These are phyloP conservation scores for Drosophila nannoptera DNA, from an alignment of 1,140 invertebrate genomes.

Conservation along the genomic window DNA sequence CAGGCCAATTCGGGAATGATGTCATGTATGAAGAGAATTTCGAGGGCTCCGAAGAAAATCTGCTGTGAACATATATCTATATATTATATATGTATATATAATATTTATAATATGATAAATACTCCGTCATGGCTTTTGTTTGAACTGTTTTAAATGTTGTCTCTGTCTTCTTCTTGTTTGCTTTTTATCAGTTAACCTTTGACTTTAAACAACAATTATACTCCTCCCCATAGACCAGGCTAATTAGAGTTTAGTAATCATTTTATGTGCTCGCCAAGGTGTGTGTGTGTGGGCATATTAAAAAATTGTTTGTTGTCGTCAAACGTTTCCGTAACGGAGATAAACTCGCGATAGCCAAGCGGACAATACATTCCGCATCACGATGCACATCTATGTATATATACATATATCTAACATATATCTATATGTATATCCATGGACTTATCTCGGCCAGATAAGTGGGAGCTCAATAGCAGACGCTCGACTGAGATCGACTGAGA, in stretches of 20 bases:
- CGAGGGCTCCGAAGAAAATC: not conserved
- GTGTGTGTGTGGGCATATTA: slow-evolving; percentile 6
- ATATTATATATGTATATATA: no score
- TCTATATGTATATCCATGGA: not conserved
- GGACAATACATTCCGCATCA: slow-evolving; percentile 2
- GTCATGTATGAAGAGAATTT: slow-evolving; percentile 26
- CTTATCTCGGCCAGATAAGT: slow-evolving; percentile 13
- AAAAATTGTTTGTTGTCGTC: slow-evolving; percentile 15
- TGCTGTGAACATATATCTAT: not conserved
- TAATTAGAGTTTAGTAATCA: slow-evolving; percentile 36
- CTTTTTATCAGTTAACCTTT: slow-evolving; percentile 27
- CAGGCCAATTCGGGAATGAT: slow-evolving; percentile 20
- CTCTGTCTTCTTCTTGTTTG: not conserved
- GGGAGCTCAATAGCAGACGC: not conserved
- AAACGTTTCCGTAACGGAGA: slow-evolving; percentile 14
- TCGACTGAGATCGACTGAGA: not conserved
- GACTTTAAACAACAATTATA: slow-evolving; percentile 24
- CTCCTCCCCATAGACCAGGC: slow-evolving; percentile 6
- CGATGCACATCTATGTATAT: not conserved
- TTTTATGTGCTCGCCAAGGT: slow-evolving; percentile 3
- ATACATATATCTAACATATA: not conserved
- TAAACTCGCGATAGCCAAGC: slow-evolving; percentile 17
- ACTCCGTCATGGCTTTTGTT: not conserved
- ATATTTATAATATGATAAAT: slow-evolving; percentile 8
- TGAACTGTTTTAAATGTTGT: not conserved